These are phyloP conservation scores for Boleophthalmus pectinirostris DNA, from an alignment of 2,113 vertebrate species.

Conservation along the genomic window DNA sequence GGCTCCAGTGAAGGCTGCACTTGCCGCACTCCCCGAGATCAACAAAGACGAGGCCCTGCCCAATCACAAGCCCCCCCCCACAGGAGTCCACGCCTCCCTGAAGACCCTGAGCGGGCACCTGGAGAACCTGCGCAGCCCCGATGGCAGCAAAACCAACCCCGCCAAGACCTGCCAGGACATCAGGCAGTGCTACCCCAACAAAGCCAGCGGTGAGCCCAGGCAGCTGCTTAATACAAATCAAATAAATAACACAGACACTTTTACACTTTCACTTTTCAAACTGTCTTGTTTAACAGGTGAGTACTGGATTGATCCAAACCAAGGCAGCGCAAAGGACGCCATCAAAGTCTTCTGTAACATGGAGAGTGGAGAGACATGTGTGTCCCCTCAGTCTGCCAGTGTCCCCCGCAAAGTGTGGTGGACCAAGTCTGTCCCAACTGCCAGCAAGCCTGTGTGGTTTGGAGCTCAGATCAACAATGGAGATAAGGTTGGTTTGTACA, in stretches of 20 bases:
- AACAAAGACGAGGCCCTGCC: conserved; percentile 90
- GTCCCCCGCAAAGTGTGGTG: conserved; percentile 93
- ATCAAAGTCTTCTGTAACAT: conserved; percentile 95
- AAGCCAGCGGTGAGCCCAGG: conserved; percentile 82
- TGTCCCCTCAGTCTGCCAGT: conserved; percentile 85
- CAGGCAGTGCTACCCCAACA: conserved; percentile 88
- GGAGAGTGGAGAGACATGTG: conserved; percentile 94
- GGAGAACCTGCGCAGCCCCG: conserved; percentile 89
- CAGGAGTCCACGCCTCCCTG: conserved; percentile 84
- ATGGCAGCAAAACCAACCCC: conserved; percentile 89
- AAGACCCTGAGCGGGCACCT: conserved; percentile 93
- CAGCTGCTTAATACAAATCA: neutral
- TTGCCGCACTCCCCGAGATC: conserved; percentile 85
- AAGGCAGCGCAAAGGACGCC: conserved; percentile 91
- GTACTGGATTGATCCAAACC: conserved; percentile 98
- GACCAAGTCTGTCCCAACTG: conserved; percentile 78
- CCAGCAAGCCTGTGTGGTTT: conserved; percentile 88
- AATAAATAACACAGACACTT: too few species aligned
- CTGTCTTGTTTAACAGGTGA: conserved; percentile 76
- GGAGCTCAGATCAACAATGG: conserved; percentile 90
- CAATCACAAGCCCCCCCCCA: conserved; percentile 82
- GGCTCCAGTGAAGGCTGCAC: conserved; percentile 59
- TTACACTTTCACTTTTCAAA: too few species aligned
- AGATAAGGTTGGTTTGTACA: conserved; percentile 76
- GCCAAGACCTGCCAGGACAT: conserved; percentile 94